These are phyloP conservation scores for Sporophila hypoxantha DNA, from an alignment of 2,113 vertebrate genomes.

Conservation along the genomic window DNA sequence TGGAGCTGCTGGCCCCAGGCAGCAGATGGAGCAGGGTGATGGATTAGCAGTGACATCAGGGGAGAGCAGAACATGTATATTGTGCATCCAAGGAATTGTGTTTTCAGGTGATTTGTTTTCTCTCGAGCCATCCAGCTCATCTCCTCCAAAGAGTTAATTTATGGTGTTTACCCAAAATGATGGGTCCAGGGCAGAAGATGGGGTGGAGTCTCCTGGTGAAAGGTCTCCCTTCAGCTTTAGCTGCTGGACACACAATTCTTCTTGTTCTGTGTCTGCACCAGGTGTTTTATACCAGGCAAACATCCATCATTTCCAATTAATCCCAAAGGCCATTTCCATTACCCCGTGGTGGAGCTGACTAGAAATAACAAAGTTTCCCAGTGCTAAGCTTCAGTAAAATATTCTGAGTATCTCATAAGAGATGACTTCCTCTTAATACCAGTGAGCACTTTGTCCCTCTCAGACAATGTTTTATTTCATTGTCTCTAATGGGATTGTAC, in stretches of 20 bases:
- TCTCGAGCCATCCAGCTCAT: not conserved
- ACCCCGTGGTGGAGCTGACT: not conserved
- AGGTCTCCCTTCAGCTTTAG: not conserved
- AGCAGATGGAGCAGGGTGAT: not conserved
- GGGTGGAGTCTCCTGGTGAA: not conserved
- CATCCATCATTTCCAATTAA: slow-evolving; percentile 22
- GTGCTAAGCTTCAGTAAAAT: not conserved
- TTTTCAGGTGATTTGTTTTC: slow-evolving; percentile 3
- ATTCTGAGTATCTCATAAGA: not conserved
- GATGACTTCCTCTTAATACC: not conserved
- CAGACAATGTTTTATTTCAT: not conserved
- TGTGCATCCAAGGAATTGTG: not conserved
- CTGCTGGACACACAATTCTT: slow-evolving; percentile 19
- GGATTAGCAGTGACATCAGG: not conserved
- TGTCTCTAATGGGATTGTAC: not conserved
- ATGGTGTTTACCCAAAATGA: slow-evolving; percentile 8
- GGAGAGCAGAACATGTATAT: not conserved
- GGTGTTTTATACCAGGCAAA: slow-evolving; percentile 29
- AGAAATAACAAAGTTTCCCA: not conserved
- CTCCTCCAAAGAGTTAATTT: not conserved
- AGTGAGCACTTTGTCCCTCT: not conserved
- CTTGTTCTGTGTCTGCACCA: slow-evolving; percentile 20
- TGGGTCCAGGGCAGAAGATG: not conserved
- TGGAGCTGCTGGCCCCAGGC: not conserved
- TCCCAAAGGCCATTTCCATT: slow-evolving; percentile 43